phyloP scores from a whole-genome alignment of 2,113 vertebrate genomes.

The Bos indicus region DNA sequence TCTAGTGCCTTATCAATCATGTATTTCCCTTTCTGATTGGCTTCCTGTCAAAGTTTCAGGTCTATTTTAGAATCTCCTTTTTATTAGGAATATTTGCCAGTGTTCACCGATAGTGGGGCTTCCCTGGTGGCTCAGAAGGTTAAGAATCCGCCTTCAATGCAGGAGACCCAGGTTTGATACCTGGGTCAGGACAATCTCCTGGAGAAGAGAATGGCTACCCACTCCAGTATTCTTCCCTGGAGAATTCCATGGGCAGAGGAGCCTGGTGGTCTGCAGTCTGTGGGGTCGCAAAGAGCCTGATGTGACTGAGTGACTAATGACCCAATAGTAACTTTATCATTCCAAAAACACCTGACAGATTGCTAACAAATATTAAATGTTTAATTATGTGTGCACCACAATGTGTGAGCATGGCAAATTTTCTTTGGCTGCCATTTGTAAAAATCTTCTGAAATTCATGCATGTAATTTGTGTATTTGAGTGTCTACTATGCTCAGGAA shows the following conservation, averaged over 20 bases:
- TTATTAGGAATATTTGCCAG: not conserved
- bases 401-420: not conserved
- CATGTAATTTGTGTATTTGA: not conserved
- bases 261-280: not conserved
- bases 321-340: not conserved
- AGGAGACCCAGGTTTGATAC: not conserved
- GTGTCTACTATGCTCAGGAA: not conserved
- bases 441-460: not conserved
- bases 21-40: not conserved
- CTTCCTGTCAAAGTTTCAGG: not conserved
- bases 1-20: not conserved
- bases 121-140: not conserved
- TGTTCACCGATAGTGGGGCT: not conserved
- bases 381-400: not conserved
- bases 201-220: not conserved
- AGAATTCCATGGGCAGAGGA: not conserved
- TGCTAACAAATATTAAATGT: not conserved
- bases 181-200: not conserved
- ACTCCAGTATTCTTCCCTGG: not conserved
- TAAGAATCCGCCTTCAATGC: not conserved
- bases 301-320: not conserved
- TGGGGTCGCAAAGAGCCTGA: not conserved
- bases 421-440: not conserved
- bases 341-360: not conserved
- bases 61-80: not conserved